Evolutionary conservation across 2,113 vertebrate genomes (phyloP), one percentile per base, ranked within the genome.

Genomic region (Toxotes jaculatrix): DNA sequence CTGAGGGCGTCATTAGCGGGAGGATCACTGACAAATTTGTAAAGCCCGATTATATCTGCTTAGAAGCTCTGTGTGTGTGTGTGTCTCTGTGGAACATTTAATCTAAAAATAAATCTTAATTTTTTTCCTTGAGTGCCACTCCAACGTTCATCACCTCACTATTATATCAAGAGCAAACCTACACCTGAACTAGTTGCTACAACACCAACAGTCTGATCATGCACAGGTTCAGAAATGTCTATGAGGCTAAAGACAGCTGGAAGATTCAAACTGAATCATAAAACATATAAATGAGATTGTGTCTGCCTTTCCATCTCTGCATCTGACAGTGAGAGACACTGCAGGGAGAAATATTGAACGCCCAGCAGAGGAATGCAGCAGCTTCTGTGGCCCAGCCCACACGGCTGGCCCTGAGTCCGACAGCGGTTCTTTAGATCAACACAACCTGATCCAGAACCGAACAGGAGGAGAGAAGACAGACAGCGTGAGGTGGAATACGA

Each of bases 291-390:
- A n/a, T 69, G 45, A 51, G 85, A 82, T 32, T 21, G 75, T 68
- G 56, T 78, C 64, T 60, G 49, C 16, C 43, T 84, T 83, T 87
- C 85, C 63, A 83, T 81, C 80, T 63, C 47, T 67, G 21, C 51
- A n/a, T 61, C 66, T 84, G 86, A 87, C 40, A 84, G 74, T 68
- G 71, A 63, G 66, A 74, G 85, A 85, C 74, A 69, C 72, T 45
- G 66, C 62, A 63, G 74, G 76, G 82, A 90, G 84, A 85, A 80
- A 90, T 63, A 70, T 84, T 67, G 84, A 93, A 92, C 90, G 90
- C 92, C 91, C 88, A 86, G 82, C 51, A 19, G 82, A 94, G 91
- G 93, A 94, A 95, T 93, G 93, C 87, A 70, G 80, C 83, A 68
- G 85, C 86, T 84, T 88, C 90, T 87, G 87, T 88, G 77, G 87